A percentile compares a stretch with the other conserved stretches of the same genome.
Evolutionary conservation across 2,888 invertebrate species (phyloP).

Genomic region (Oligia strigilis): DNA sequence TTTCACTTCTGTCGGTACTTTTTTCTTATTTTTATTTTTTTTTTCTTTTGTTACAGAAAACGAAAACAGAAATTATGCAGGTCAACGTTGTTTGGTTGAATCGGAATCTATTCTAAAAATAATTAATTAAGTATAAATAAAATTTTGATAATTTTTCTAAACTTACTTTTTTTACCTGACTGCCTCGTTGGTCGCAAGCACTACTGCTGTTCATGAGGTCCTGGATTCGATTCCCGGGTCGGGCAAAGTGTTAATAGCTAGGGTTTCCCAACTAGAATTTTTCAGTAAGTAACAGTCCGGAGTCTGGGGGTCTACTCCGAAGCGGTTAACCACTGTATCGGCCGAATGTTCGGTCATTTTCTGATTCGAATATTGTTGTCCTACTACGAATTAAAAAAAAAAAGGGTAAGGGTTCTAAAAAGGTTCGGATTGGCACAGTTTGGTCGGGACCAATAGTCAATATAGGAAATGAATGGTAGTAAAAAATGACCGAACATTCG

Average conservation of each 20-base stretch:
- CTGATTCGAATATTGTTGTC: too few species aligned
- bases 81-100: conserved; percentile 13
- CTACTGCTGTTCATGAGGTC: too few species aligned
- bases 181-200: background rate
- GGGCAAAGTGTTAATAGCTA: background rate
- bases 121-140: conserved; percentile 33
- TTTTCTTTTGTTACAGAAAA: conserved; percentile 31
- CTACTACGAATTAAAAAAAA: too few species aligned
- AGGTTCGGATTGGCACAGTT: too few species aligned
- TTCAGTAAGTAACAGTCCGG: background rate
- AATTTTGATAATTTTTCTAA: conserved; percentile 23
- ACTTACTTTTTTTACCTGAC: background rate
- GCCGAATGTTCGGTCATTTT: too few species aligned
- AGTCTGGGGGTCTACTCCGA: background rate
- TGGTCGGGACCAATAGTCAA: too few species aligned
- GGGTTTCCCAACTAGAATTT: background rate
- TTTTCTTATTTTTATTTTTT: background rate
- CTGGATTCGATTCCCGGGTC: background rate
- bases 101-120: conserved; percentile 36
- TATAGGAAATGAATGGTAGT: too few species aligned
- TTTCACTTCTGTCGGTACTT: too few species aligned
- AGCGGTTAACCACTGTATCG: too few species aligned
- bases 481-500: too few species aligned
- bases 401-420: too few species aligned
- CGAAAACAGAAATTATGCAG: background rate